Conservation (phyloP, 2,797 vertebrate species). For the Phaenicophaeus curvirostris region DNA sequence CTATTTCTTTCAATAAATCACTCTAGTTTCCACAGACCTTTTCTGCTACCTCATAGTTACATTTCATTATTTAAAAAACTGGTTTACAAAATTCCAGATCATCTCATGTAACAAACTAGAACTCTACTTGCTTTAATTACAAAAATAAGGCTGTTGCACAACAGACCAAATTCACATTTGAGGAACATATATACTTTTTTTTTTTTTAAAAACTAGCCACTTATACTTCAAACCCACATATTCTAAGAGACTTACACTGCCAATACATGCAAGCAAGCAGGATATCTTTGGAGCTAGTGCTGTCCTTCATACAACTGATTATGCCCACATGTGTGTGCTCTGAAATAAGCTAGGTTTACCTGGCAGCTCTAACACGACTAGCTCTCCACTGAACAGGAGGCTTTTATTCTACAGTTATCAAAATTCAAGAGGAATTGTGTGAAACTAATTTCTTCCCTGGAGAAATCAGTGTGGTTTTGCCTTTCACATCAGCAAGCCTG, state of each 20-base stretch:
- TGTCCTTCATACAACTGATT: neutral
- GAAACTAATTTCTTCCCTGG: neutral
- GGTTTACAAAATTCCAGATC: neutral
- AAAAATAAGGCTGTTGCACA: slow-evolving; percentile 47
- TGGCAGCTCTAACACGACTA: neutral
- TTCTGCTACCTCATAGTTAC: neutral
- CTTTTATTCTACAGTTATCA: neutral
- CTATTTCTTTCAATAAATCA: neutral
- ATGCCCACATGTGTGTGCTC: neutral
- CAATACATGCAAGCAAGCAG: neutral
- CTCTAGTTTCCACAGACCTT: neutral
- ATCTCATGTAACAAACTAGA: slow-evolving; percentile 47
- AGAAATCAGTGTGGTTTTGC: slow-evolving; percentile 13
- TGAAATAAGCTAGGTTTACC: neutral
- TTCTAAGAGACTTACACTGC: neutral
- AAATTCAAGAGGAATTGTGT: neutral
- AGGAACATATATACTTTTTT: neutral
- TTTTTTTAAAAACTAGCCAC: neutral
- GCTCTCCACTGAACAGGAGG: neutral
- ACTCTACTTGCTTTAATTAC: slow-evolving; percentile 21
- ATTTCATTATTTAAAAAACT: slow-evolving; percentile 27
- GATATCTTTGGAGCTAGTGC: neutral
- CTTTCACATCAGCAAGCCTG: neutral
- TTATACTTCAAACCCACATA: neutral
- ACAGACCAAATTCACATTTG: slow-evolving; percentile 10